Evolutionary conservation across 2,888 invertebrate species (phyloP), one percentile per base, ranked within the genome.

Genomic region (Hydriomena furcata): DNA sequence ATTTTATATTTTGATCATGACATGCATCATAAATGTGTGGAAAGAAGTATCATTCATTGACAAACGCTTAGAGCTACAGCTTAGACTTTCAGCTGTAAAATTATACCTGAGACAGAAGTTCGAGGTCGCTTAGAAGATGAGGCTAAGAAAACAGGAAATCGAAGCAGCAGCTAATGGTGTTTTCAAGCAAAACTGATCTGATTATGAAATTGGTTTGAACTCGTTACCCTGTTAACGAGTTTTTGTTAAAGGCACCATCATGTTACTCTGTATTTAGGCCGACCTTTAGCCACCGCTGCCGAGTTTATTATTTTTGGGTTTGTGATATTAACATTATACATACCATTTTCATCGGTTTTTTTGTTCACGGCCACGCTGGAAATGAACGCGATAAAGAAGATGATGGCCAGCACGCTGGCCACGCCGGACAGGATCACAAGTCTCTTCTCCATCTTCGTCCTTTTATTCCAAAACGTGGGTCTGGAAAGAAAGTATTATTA

Each of bases 381-480:
- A 25, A 87, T 65, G 67, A 88, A 88, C 7, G 89, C 87, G 7
- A 79, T 73, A 6, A 85, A 66, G 61, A 88, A 88, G 6, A 80
- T 82, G 20, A 81, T 62, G 8, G 88, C 87, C n/a, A 89, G 68
- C 6, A 80, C 42, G 0, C 70, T 55, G 17, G 76, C 70, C 51
- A 86, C 72, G 0, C 71, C 80, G 0, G 74, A 72, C 1, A 71
- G 69, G 37, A 85, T 30, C 47, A 85, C 61, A 35, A 89, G 66
- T 36, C 81, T 70, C 66, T 86, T 87, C 69, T 89, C 89, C 74
- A 87, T 61, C 63, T 70, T 67, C 12, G 85, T 82, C 51, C 88
- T 69, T 58, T 83, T 79, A 40, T 73, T 79, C 89, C 88, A 89
- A 63, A 77, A 89, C 21, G 87, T 76, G 32, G 83, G 82, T 61